Evolutionary conservation across 2,113 vertebrate genomes (phyloP), one percentile per base, ranked within the genome.

Genomic region (Parus major): DNA sequence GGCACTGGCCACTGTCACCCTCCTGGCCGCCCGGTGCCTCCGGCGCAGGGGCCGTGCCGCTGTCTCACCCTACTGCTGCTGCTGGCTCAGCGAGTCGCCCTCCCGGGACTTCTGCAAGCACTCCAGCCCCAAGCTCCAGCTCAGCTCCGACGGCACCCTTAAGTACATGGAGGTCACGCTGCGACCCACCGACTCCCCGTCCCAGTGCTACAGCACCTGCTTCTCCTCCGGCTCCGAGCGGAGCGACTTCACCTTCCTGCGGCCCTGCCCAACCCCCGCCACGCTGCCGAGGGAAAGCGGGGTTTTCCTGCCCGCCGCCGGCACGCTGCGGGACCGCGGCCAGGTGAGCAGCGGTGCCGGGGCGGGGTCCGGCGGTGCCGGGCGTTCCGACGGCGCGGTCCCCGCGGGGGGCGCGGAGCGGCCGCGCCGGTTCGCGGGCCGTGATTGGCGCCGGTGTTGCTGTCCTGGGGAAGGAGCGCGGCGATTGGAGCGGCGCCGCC

Each of bases 141-240:
- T 99, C 90, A 99, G 98, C 96, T 97, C 98, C 16, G 98, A 99
- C 6, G 99, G 99, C 85, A 99, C 98, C 8, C 98, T 99, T 52
- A 98, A 98, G 95, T 99, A 99, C 96, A 98, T 99, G 98, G 99
- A 99, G 95, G 99, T 99, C 93, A 98, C 98, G 25, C 97, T 99
- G 93, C 97, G 98, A 86, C 98, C 98, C 93, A 97, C 98, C 35
- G 97, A 98, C 93, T 97, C 98, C 23, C 98, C 98, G 81, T 98
- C 98, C 93, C 98, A 98, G 78, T 98, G 98, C 90, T 98, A 99
- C 97, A 96, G 98, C 96, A 98, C 98, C 41, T 98, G 98, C 93
- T 98, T 98, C 93, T 98, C 98, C 76, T 98, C 98, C 8, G 98
- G 97, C 96, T 98, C 98, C 10, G 98, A 98, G 52, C 97, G 97